Conservation (phyloP, 2,888 invertebrate genomes). For the Zele albiditarsus region DNA sequence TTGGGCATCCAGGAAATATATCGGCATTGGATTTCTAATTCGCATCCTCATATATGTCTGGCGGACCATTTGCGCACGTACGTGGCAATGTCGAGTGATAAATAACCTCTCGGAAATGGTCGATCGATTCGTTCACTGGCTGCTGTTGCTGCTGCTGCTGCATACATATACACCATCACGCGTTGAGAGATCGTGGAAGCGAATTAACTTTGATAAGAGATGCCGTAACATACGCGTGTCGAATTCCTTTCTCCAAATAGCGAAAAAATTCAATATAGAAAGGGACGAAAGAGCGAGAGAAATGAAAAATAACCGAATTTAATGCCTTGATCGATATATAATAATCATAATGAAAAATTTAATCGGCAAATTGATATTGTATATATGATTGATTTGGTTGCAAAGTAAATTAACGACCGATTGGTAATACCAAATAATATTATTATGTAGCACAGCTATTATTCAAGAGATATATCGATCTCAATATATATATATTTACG, state of each 20-base stretch:
- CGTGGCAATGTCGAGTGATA: slow-evolving; percentile 44
- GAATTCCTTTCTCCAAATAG: slow-evolving; percentile 40
- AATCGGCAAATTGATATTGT: background rate
- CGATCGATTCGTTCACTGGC: slow-evolving; percentile 45
- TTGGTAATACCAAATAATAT: slow-evolving; percentile 8
- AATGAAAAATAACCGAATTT: background rate
- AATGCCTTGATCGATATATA: background rate
- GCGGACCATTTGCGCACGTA: background rate
- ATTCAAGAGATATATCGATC: background rate
- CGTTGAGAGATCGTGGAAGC: slow-evolving; percentile 42
- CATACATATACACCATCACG: slow-evolving; percentile 25
- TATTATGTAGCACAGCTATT: background rate
- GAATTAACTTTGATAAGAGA: slow-evolving; percentile 43
- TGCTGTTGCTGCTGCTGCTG: slow-evolving; percentile 3
- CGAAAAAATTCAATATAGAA: background rate
- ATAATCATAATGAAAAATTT: background rate
- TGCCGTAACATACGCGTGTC: slow-evolving; percentile 39
- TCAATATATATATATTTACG: slow-evolving; percentile 31
- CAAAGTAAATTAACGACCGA: background rate
- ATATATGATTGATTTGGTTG: slow-evolving; percentile 4
- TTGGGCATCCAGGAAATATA: slow-evolving; percentile 22
- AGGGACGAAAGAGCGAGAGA: background rate
- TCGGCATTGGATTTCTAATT: slow-evolving; percentile 24
- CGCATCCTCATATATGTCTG: slow-evolving; percentile 23
- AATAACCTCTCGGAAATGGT: slow-evolving; percentile 53